Conservation (phyloP, 2,888 invertebrate genomes). For the Thymelicus lineola region DNA sequence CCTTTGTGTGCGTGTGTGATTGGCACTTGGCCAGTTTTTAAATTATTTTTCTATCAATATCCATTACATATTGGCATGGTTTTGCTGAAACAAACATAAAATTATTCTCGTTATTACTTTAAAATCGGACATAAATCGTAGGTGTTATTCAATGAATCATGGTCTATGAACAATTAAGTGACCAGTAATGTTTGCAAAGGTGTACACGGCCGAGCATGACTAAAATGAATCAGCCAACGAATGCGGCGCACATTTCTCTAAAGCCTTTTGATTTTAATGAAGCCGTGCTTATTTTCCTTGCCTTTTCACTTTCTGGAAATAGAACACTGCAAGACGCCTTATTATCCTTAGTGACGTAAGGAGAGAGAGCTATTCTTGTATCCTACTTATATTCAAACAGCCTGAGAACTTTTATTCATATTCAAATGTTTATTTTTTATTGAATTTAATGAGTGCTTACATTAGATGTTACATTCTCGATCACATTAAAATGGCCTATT, state of each 20-base stretch:
- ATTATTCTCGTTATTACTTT: neutral
- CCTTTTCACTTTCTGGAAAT: slow-evolving; percentile 27
- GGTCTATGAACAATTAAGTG: slow-evolving; percentile 8
- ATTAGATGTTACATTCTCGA: too few relatives aligned
- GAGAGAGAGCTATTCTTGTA: neutral
- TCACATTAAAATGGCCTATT: too few relatives aligned
- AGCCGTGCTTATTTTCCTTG: slow-evolving; percentile 40
- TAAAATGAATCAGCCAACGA: slow-evolving; percentile 13
- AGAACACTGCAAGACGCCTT: slow-evolving; percentile 16
- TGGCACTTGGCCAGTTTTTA: too few relatives aligned
- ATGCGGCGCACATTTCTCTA: slow-evolving; percentile 6
- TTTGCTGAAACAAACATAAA: too few relatives aligned
- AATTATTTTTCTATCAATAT: too few relatives aligned
- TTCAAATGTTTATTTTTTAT: too few relatives aligned
- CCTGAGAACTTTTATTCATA: too few relatives aligned
- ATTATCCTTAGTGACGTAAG: slow-evolving; percentile 1
- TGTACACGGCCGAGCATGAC: neutral
- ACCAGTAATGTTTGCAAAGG: slow-evolving; percentile 2
- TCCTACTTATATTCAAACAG: too few relatives aligned
- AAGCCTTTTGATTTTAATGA: slow-evolving; percentile 37
- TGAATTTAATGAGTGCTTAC: too few relatives aligned
- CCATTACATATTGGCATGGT: too few relatives aligned
- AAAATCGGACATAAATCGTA: neutral
- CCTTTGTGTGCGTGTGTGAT: too few relatives aligned
- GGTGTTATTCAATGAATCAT: neutral